Conservation (phyloP, 2,797 vertebrate species). For the Gobio occitaniae region DNA sequence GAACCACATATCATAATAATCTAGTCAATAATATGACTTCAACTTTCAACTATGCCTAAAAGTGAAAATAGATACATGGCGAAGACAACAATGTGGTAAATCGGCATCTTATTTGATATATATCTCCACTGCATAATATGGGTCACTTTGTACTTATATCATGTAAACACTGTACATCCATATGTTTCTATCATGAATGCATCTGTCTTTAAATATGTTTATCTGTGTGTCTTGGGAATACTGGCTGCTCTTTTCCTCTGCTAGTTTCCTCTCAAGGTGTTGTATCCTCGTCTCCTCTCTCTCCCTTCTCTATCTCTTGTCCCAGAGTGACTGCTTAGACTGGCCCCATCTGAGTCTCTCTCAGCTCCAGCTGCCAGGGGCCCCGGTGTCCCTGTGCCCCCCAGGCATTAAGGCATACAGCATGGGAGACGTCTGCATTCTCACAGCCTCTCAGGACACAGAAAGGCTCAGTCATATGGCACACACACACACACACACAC, state of each 20-base stretch:
- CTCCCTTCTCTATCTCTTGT: conserved; percentile 69
- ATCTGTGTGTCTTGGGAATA: conserved; percentile 68
- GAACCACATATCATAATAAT: neutral
- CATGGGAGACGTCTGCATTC: conserved; percentile 62
- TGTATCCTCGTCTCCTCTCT: neutral
- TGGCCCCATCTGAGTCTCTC: conserved; percentile 76
- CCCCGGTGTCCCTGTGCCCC: conserved; percentile 76
- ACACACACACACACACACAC: conserved; percentile 79
- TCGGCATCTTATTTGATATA: neutral
- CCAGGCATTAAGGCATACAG: conserved; percentile 70
- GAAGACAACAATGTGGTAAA: neutral
- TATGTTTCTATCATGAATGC: conserved; percentile 60
- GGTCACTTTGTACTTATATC: neutral
- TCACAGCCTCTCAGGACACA: conserved; percentile 27
- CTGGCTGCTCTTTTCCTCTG: conserved; percentile 71
- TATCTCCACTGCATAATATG: neutral
- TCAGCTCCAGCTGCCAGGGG: conserved; percentile 75
- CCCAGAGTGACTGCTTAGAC: conserved; percentile 74
- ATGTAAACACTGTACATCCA: conserved; percentile 34
- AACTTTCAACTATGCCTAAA: neutral
- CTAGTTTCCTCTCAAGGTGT: conserved; percentile 77
- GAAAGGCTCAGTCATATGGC: conserved; percentile 75
- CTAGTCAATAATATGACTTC: neutral
- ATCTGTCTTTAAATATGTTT: conserved; percentile 60
- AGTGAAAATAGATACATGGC: neutral